Evolutionary conservation across 2,888 invertebrate genomes (phyloP), one percentile per base, ranked within the genome.

Genomic region (Abrostola triplasia): DNA sequence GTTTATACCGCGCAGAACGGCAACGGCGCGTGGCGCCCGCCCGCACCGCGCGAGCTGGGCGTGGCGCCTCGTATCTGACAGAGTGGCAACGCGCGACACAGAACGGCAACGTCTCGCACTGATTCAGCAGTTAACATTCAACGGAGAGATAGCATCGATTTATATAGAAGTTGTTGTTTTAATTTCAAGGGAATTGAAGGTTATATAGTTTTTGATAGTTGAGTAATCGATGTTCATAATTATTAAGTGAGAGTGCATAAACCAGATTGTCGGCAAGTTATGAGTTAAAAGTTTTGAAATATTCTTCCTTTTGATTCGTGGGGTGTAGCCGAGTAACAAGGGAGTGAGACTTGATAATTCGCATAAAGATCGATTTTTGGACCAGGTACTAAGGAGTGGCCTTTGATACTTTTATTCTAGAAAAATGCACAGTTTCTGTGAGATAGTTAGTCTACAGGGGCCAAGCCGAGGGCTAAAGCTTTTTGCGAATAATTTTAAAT

Each of bases 121-220:
- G 92, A 93, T 91, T 92, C 93, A 92, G 91, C 92, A 91, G 82
- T 89, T 88, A 87, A 84, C 88, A 90, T 90, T 87, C 84, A 87
- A 80, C 79, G 68, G 74, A 79, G 80, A 76, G 80, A 76, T 78
- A 79, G 70, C 75, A 79, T 79, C 79, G 78, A 79, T 79, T 78
- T 72, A 62, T 70, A 67, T 66, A 57, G 49, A 70, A 69, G 64
- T 76, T 76, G 72, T 77, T 79, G 73, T 84, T 84, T 82, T 81
- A 76, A 80, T 79, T 79, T 82, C 75, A 77, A 80, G 76, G 73
- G 78, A 74, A 66, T 64, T 69, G 72, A 77, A 78, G 71, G 76
- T 75, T 81, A 66, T 59, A 47, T 50, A 59, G 60, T 53, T 65
- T 64, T 66, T 73, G 71, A 67, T 76, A 70, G 63, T 70, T 68